Evolutionary conservation across 2,113 vertebrate genomes (phyloP), one percentile per base, ranked within the genome.

Genomic region (Tachysurus fulvidraco): DNA sequence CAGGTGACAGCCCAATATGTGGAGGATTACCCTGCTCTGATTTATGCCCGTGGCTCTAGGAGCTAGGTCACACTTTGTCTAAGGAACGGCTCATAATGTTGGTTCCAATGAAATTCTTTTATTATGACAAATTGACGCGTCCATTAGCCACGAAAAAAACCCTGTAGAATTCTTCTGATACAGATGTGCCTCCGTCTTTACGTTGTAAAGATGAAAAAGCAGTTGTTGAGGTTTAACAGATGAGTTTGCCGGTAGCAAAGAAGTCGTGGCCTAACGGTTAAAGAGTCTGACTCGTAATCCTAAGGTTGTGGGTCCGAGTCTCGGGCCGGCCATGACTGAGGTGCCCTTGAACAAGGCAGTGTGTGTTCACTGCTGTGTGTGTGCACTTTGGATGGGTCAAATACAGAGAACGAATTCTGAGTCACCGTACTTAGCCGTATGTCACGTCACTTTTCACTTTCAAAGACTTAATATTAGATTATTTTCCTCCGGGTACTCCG

Each of bases 61-160:
- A 71, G 28, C 16, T 74, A 64, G 64, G 55, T 30, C 41, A 30
- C 52, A 50, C 65, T 86, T 54, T 85, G 80, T 89, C 67, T 73
- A 88, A 88, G 84, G 7, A 88, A 55, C 78, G 78, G 59, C 83
- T 90, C 64, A 92, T 76, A 59, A 90, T 79, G 44, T 30, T 30
- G 36, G 88, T 83, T 30, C 21, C 87, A 88, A 86, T 57, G 25
- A 88, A 83, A 78, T 79, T 78, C 64, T 62, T 83, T 77, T 57
- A 87, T 25, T 59, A 36, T 21, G 46, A 78, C 44, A 50, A n/a
- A 67, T n/a, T 17, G 41, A 67, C 54, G 21, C 30, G 10, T 25
- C 41, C 9, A 44, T 60, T 60, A 50, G 59, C 59, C 71, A 76
- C 71, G 59, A 21, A 69, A 69, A 64, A 83, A 81, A 64, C n/a